phyloP scores from a whole-genome alignment of 2,888 invertebrate species.

The Aplocera efformata region DNA sequence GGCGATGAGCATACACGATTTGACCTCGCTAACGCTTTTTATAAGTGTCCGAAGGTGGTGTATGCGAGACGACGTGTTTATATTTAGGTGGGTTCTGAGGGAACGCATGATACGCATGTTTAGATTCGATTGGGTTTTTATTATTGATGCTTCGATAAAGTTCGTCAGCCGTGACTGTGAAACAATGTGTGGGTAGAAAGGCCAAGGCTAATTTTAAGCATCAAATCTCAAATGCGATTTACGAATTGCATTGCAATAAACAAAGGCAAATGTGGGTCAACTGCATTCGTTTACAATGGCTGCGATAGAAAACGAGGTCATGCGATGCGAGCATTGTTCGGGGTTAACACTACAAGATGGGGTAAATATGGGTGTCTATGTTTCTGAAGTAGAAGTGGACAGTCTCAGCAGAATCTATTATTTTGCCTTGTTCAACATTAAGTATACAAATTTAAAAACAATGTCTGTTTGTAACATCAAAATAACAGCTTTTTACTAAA shows the following conservation, averaged over 20 bases:
- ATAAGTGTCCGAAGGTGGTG: constrained; percentile 73
- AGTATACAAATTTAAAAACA: too few relatives aligned
- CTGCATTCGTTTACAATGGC: constrained; percentile 50
- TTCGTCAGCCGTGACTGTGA: constrained; percentile 9
- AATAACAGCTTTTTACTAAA: too few relatives aligned
- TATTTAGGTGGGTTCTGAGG: constrained; percentile 61
- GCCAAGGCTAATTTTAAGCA: constrained; percentile 31
- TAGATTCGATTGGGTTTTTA: constrained; percentile 28
- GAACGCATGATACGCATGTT: constrained; percentile 46
- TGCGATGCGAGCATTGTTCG: constrained; percentile 54
- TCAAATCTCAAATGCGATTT: constrained; percentile 25
- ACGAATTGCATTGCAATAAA: constrained; percentile 44
- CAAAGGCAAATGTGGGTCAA: constrained; percentile 51
- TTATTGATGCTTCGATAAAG: constrained; percentile 5
- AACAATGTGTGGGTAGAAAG: constrained; percentile 20
- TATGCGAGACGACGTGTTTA: constrained; percentile 63
- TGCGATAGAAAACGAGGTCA: constrained; percentile 56
- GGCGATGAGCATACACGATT: constrained; percentile 45
- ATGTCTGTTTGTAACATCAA: too few relatives aligned
- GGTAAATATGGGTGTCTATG: constrained; percentile 48
- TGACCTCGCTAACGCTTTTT: constrained; percentile 77
- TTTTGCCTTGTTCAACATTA: too few relatives aligned
- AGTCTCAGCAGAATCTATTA: too few relatives aligned
- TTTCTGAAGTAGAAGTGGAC: constrained; percentile 46
- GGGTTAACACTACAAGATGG: constrained; percentile 42